Percentiles rank a stretch among this genome's conserved stretches.
phyloP scores from a whole-genome alignment of 1,140 invertebrate genomes.

The Phthorimaea operculella region DNA sequence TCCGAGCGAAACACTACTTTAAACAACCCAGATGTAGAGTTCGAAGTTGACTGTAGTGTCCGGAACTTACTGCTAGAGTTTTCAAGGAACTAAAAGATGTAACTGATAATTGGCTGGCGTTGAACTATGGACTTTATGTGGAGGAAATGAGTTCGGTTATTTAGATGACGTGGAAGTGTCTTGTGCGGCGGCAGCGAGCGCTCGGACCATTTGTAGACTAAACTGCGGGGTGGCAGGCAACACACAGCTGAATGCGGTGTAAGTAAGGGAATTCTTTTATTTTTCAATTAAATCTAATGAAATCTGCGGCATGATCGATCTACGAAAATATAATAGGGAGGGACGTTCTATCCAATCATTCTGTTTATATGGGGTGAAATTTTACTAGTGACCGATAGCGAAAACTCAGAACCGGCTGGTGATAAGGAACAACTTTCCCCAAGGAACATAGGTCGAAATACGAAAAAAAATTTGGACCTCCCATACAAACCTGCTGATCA shows the following conservation, averaged over 20 bases:
- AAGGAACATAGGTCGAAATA: too few relatives aligned
- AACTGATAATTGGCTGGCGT: constrained; percentile 6
- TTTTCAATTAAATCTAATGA: constrained; percentile 39
- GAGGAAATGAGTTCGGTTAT: constrained; percentile 5
- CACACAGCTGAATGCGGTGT: constrained; percentile 31
- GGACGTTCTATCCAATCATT: too few relatives aligned
- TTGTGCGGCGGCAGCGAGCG: neutral
- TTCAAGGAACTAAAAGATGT: constrained; percentile 6
- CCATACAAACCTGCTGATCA: too few relatives aligned
- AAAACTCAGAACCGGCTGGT: too few relatives aligned
- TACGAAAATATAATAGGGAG: neutral
- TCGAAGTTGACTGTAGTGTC: neutral
- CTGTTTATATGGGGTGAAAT: too few relatives aligned
- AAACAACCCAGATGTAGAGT: neutral
- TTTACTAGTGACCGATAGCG: too few relatives aligned
- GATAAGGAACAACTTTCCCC: too few relatives aligned
- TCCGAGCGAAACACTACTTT: constrained; percentile 15
- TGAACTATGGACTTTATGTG: constrained; percentile 10
- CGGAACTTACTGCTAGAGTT: neutral
- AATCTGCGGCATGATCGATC: neutral
- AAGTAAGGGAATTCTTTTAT: constrained; percentile 38
- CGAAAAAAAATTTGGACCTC: too few relatives aligned
- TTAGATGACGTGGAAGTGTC: neutral
- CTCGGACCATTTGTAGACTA: constrained; percentile 32
- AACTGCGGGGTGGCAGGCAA: constrained; percentile 30